Evolutionary conservation across 35 echinoderm and acorn worm species (phyloP), one percentile per base, ranked within the genome.

Genomic region (Heliocidaris erythrogramma): DNA sequence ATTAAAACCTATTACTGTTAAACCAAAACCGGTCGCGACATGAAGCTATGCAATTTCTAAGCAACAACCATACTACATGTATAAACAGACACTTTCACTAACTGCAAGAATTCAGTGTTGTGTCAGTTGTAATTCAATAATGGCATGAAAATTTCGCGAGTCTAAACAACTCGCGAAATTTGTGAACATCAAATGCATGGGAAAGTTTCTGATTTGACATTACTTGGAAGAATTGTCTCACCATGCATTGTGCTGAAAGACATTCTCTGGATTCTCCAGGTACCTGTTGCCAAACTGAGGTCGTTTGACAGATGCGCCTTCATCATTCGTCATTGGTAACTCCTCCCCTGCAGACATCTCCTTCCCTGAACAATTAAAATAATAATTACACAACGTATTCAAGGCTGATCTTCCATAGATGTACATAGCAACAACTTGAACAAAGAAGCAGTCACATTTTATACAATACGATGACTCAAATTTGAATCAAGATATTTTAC

Each of bases 231-330:
- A 78, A 78, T 4, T n/a, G 31, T 48, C 85, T 96, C 31, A 96
- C 95, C 95, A 96, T 88, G 95, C 95, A 96, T 96, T 96, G 47
- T 96, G 95, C 35, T 96, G 95, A 48, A 96, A 96, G 17, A 96
- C 95, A 71, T 96, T 94, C 13, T 96, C 95, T 31, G 93, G 60
- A 78, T 96, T 94, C 4, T 93, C 93, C 30, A 96, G 60, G 84
- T 91, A 96, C 48, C 95, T 85, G 50, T 94, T 96, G 7, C 95
- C 95, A 92, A 96, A 96, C 85, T 96, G 95, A 6, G 95, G 95
- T 48, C 95, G 94, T 49, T 94, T 94, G 31, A 49, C 93, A 61
- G 47, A 11, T 30, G 2, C 5, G 4, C 17, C 49, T 53, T 32
- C 48, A 89, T 13, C 87, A 5, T 89, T 42, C 16, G 29, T 59